Percentiles rank a stretch among this genome's conserved stretches.
Conservation (phyloP, 2,797 vertebrate species). For the Argyrosomus regius region DNA sequence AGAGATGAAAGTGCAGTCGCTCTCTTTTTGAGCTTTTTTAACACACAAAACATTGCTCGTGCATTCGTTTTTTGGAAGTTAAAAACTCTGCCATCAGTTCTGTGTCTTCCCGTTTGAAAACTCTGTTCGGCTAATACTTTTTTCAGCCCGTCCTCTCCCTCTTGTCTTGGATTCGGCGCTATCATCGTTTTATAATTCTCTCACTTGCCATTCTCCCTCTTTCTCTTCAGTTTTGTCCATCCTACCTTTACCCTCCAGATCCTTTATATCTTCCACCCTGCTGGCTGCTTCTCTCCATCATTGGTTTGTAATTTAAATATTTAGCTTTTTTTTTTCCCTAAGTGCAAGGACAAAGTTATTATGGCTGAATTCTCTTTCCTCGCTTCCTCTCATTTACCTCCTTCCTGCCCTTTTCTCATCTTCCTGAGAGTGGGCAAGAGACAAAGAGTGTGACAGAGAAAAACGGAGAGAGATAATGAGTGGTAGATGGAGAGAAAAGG, state of each 20-base stretch:
- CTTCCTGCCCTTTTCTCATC: conserved; percentile 30
- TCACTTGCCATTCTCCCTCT: conserved; percentile 64
- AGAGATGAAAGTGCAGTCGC: conserved; percentile 80
- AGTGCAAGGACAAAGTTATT: conserved; percentile 74
- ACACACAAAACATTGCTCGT: conserved; percentile 66
- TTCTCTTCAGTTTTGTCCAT: conserved; percentile 46
- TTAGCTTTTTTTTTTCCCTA: conserved; percentile 58
- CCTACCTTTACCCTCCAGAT: conserved; percentile 26
- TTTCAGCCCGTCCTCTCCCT: conserved; percentile 71
- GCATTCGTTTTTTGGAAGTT: conserved; percentile 56
- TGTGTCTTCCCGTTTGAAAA: conserved; percentile 60
- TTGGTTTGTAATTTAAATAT: conserved; percentile 75
- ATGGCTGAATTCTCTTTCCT: conserved; percentile 50
- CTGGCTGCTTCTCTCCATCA: conserved; percentile 60
- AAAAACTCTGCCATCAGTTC: conserved; percentile 71
- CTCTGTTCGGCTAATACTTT: conserved; percentile 70
- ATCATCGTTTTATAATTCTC: conserved; percentile 83
- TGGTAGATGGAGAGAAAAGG: conserved; percentile 45
- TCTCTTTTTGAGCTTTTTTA: conserved; percentile 78
- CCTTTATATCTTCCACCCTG: conserved; percentile 54
- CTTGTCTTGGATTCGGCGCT: conserved; percentile 71
- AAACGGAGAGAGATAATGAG: conserved; percentile 48
- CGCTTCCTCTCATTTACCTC: conserved; percentile 52
- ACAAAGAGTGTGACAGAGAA: conserved; percentile 46
- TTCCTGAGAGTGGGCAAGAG: conserved; percentile 37